Conservation (phyloP, 1,140 invertebrate species). For the Achroia grisella region DNA sequence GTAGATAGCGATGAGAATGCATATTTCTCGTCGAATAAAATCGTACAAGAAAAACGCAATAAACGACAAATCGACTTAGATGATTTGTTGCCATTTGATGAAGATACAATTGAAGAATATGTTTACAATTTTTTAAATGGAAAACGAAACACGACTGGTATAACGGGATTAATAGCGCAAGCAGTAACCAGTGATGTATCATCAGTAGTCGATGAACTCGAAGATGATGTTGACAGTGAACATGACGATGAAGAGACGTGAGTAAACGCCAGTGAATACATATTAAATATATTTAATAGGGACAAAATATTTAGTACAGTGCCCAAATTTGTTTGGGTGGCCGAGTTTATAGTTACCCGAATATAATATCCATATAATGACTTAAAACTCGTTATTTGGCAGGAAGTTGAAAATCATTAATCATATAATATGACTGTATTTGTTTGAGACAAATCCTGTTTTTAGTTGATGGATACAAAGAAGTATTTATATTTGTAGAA, state of each 20-base stretch:
- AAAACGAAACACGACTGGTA: conserved; percentile 45
- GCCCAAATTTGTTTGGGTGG: conserved; percentile 23
- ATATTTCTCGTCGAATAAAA: conserved; percentile 41
- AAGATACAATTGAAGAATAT: conserved; percentile 56
- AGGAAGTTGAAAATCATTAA: too few relatives aligned
- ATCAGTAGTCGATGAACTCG: conserved; percentile 29
- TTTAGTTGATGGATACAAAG: too few relatives aligned
- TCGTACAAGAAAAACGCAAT: conserved; percentile 28
- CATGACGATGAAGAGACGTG: conserved; percentile 21
- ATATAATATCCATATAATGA: not conserved
- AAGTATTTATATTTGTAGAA: too few relatives aligned
- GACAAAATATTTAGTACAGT: conserved; percentile 23
- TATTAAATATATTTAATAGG: too few relatives aligned
- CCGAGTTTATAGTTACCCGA: conserved; percentile 10
- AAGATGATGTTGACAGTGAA: conserved; percentile 31
- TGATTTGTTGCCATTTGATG: conserved; percentile 53
- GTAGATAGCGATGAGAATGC: conserved; percentile 71
- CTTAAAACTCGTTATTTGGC: too few relatives aligned
- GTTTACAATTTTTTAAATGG: conserved; percentile 54
- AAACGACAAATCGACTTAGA: conserved; percentile 53
- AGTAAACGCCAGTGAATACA: conserved; percentile 10
- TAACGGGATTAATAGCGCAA: conserved; percentile 51
- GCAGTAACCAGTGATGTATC: conserved; percentile 45
- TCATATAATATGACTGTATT: too few relatives aligned
- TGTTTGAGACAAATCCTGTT: too few relatives aligned